These are phyloP conservation scores for Cetonia aurata DNA, from an alignment of 2,888 invertebrate species.

Conservation along the genomic window DNA sequence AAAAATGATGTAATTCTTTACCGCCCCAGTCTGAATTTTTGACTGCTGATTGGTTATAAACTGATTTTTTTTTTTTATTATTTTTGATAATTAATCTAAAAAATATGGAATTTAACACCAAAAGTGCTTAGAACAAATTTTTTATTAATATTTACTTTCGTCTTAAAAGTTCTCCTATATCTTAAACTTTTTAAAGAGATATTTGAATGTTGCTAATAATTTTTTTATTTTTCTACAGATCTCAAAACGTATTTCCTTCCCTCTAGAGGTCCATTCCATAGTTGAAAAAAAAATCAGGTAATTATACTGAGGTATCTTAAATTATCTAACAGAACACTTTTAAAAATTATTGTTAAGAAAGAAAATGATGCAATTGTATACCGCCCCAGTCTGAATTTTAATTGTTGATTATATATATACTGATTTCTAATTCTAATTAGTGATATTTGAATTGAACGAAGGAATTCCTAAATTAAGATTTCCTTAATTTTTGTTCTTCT, in stretches of 20 bases:
- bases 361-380: slow-evolving; percentile 1
- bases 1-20: slow-evolving; percentile 47
- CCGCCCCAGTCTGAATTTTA: slow-evolving; percentile 31
- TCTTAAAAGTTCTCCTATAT: no score
- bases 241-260: no score
- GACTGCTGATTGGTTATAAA: slow-evolving; percentile 10
- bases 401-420: slow-evolving; percentile 20
- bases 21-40: slow-evolving; percentile 46
- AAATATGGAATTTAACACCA: slow-evolving; percentile 34
- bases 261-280: no score
- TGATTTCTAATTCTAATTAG: slow-evolving; percentile 11
- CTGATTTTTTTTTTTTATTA: slow-evolving; percentile 32
- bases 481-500: background rate
- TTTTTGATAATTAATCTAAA: slow-evolving; percentile 11
- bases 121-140: no score
- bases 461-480: slow-evolving; percentile 1
- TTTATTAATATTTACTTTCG: no score
- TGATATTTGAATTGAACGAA: no score
- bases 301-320: no score
- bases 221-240: no score
- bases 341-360: no score
- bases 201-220: background rate
- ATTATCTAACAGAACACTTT: no score
- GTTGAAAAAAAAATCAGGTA: no score
- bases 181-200: background rate